A percentile compares a stretch with the other conserved stretches of the same genome.
Conservation (phyloP, 2,113 vertebrate species). For the Saimiri boliviensis region DNA sequence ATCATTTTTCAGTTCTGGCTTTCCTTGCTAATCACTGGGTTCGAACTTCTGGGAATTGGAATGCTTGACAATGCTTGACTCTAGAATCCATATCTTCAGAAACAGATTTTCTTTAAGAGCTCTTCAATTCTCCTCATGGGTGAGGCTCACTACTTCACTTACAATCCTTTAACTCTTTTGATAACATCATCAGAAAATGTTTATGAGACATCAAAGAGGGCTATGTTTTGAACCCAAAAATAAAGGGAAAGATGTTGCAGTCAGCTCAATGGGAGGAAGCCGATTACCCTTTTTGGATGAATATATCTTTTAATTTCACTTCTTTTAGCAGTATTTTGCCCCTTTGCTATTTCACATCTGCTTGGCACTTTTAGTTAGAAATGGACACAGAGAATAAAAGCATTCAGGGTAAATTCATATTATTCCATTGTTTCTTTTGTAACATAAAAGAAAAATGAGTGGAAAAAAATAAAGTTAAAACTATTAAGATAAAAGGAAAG, state of each 20-base stretch:
- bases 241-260: neutral
- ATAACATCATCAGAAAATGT: neutral
- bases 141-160: neutral
- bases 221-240: neutral
- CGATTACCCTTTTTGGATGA: neutral
- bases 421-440: neutral
- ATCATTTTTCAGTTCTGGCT: slow-evolving; percentile 48
- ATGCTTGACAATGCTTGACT: neutral
- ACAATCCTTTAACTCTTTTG: slow-evolving; percentile 17
- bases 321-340: neutral
- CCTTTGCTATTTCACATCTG: neutral
- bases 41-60: slow-evolving; percentile 54
- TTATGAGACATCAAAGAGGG: neutral
- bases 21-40: slow-evolving; percentile 30
- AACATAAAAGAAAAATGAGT: slow-evolving; percentile 8
- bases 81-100: slow-evolving; percentile 39
- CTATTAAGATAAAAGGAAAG: neutral
- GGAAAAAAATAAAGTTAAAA: neutral
- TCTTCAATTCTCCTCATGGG: neutral
- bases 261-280: neutral
- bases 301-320: neutral
- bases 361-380: neutral
- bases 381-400: neutral
- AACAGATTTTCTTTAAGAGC: neutral
- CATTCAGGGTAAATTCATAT: neutral